phyloP scores from a whole-genome alignment of 2,888 invertebrate species.

The Andrena praecox region DNA sequence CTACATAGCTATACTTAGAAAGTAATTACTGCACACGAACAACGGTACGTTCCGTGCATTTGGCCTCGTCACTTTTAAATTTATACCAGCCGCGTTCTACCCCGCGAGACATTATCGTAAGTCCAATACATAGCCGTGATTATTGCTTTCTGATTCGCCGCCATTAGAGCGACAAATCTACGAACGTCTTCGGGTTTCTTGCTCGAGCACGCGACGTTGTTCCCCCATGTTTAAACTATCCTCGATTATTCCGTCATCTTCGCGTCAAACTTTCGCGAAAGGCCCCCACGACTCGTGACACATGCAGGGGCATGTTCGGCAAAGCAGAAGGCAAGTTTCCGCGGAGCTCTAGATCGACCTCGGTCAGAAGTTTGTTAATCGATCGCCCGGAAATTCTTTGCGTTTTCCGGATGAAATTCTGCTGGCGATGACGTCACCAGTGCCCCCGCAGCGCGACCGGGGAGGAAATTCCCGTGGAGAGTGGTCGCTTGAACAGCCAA shows the following conservation, averaged over 20 bases:
- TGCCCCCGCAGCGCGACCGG: too few relatives aligned
- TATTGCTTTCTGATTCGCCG: constrained; percentile 30
- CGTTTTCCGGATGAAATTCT: not conserved
- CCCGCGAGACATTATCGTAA: constrained; percentile 20
- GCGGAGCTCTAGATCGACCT: not conserved
- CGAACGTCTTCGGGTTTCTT: constrained; percentile 19
- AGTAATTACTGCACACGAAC: constrained; percentile 35
- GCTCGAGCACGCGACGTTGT: not conserved
- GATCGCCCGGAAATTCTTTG: constrained; percentile 26
- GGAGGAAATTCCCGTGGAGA: not conserved
- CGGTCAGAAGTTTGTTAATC: constrained; percentile 30
- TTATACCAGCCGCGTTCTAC: constrained; percentile 16
- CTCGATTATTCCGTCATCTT: constrained; percentile 18
- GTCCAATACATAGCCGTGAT: constrained; percentile 7
- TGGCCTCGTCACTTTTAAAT: constrained; percentile 25
- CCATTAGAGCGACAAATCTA: constrained; percentile 30
- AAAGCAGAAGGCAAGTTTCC: constrained; percentile 8
- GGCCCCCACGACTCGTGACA: constrained; percentile 10
- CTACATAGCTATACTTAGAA: constrained; percentile 33
- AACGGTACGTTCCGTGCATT: constrained; percentile 20
- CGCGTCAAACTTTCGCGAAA: constrained; percentile 9
- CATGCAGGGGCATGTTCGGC: not conserved
- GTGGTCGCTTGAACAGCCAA: constrained; percentile 1
- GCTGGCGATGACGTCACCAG: too few relatives aligned
- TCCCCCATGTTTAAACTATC: not conserved